Evolutionary conservation across 2,888 invertebrate species (phyloP), one percentile per base, ranked within the genome.

Genomic region (Eupithecia exiguata): DNA sequence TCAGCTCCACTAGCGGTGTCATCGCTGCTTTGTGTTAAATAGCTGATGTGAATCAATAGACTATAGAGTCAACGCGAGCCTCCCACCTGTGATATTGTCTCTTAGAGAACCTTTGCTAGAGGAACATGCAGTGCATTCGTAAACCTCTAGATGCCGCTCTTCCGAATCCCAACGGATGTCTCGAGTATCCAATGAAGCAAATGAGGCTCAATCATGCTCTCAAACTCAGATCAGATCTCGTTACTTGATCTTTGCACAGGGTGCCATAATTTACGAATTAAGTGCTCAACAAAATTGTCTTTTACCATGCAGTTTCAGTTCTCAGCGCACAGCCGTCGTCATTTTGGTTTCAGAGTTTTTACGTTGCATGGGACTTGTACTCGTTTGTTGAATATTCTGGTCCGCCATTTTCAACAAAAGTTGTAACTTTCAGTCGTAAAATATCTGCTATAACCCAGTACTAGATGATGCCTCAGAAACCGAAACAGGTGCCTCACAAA

Each of bases 81-180:
- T 58, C 12, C 25, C 25, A 25, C 25, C 25, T 25, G 53, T 53
- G 12, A 3, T 10, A 53, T 21, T 25, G 14, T 14, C 53, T 46
- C 10, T 9, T 53, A 46, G 10, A 53, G 21, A n/a, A 43, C 16
- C 43, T 46, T 18, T 46, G 46, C 46, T 46, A 46, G 46, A 46
- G n/a, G 18, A 25, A 14, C 58, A 58, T 21, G 53, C 53, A 58
- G 53, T 58, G 53, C 53, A 21, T 58, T 58, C 53, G 53, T 58
- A 21, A 58, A 16, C 66, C 16, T 43, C 40, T n/a, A 36, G n/a
- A 61, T 4, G 49, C 65, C 65, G 40, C 65, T 43, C 16, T 66
- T 66, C 66, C 21, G 21, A 66, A 66, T 81, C 81, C 77, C 78
- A 43, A 63, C 70, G 80, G 81, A 74, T 69, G 73, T 76, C 75